Percentiles rank a stretch among this genome's conserved stretches.
Conservation (phyloP, 2,888 invertebrate genomes). For the Panzeria rudis region DNA sequence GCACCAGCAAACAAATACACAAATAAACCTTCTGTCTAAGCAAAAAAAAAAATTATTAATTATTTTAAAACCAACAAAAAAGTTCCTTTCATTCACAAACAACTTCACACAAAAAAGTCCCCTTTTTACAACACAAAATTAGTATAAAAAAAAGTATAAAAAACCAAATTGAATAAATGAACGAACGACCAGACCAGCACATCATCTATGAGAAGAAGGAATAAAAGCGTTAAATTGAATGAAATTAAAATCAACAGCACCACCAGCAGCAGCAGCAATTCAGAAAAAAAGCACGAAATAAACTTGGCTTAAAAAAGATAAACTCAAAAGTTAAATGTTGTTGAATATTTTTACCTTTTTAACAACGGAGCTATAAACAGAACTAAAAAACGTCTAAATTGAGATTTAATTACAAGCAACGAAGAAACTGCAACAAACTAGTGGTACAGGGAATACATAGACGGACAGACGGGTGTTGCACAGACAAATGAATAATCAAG, state of each 20-base stretch:
- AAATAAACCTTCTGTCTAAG: conserved; percentile 17
- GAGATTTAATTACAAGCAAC: conserved; percentile 71
- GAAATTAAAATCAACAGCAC: conserved; percentile 57
- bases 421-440: conserved; percentile 1
- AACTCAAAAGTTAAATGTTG: conserved; percentile 31
- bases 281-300: conserved; percentile 12
- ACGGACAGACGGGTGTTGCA: conserved; percentile 5
- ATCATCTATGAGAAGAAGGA: conserved; percentile 63
- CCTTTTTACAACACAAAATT: conserved; percentile 42
- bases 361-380: conserved; percentile 27
- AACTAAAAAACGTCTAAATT: conserved; percentile 62
- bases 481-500: conserved; percentile 64
- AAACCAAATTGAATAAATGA: conserved; percentile 26
- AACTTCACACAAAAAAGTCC: conserved; percentile 54
- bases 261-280: conserved; percentile 15
- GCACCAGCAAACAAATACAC: conserved; percentile 38
- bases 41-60: conserved; percentile 59
- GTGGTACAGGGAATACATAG: neutral
- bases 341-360: conserved; percentile 31
- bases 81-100: conserved; percentile 64
- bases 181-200: neutral
- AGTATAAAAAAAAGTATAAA: conserved; percentile 3
- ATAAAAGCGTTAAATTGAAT: conserved; percentile 68
- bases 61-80: conserved; percentile 53
- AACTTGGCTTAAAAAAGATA: conserved; percentile 70